These are phyloP conservation scores for Hemicentrotus pulcherrimus DNA, from an alignment of 35 echinoderm and acorn worm species.

Conservation along the genomic window DNA sequence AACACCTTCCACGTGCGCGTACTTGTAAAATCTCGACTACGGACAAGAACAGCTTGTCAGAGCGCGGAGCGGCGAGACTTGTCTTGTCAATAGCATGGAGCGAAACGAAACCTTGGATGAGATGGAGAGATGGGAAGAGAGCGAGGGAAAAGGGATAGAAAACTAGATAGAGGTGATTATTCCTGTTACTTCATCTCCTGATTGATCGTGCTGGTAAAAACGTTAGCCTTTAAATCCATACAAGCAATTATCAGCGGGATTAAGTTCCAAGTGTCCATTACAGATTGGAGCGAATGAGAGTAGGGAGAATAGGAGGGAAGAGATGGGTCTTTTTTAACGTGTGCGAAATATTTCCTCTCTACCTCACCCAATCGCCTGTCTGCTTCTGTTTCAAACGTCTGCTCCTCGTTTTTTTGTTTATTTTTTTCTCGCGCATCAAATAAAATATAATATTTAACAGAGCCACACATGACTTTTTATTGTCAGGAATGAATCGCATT, in stretches of 20 bases:
- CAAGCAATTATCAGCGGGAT: constrained; percentile 10
- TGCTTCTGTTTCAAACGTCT: background rate
- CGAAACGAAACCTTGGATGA: background rate
- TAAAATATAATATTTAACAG: too few relatives aligned
- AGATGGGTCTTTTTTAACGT: background rate
- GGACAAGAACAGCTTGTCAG: background rate
- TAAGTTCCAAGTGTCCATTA: background rate
- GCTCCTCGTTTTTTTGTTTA: background rate
- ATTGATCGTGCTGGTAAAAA: background rate
- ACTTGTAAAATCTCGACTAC: background rate
- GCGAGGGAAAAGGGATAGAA: background rate
- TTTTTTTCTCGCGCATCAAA: background rate
- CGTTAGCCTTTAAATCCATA: background rate
- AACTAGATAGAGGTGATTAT: background rate
- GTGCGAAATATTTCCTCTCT: background rate
- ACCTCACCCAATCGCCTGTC: background rate
- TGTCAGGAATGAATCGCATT: too few relatives aligned
- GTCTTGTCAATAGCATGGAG: background rate
- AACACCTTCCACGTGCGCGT: background rate
- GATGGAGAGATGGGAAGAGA: background rate
- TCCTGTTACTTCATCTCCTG: background rate
- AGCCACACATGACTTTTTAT: too few relatives aligned
- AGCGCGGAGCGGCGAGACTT: background rate
- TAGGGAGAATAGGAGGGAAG: background rate
- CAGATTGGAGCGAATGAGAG: background rate